Base-by-base conservation (phyloP, 2,113 vertebrate genomes). In the Myodes glareolus region DNA sequence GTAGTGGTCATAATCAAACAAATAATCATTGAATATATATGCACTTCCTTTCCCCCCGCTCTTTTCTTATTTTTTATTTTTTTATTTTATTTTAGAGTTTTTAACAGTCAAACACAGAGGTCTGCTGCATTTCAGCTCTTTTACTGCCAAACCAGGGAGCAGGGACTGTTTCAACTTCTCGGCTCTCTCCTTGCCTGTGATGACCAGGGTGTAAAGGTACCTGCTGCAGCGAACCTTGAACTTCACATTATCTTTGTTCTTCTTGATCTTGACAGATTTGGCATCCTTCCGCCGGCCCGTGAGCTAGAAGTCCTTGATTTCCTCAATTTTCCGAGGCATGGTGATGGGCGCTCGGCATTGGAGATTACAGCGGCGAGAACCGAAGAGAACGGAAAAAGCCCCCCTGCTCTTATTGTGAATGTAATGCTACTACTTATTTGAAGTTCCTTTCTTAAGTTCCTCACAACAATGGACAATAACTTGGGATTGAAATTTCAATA, bases 81-180 rank as follows among this genome's bases (percentile, higher is more conserved):
- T n/a, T n/a, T n/a, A n/a, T n/a, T n/a, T n/a, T n/a, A n/a, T n/a
- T n/a, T n/a, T n/a, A n/a, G n/a, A n/a, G n/a, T n/a, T n/a, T n/a
- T n/a, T n/a, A n/a, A n/a, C n/a, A n/a, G n/a, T n/a, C n/a, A n/a
- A n/a, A n/a, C n/a, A n/a, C n/a, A n/a, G n/a, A n/a, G n/a, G n/a
- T n/a, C n/a, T n/a, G n/a, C n/a, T n/a, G n/a, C n/a, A n/a, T n/a
- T n/a, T n/a, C n/a, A n/a, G n/a, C n/a, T n/a, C n/a, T n/a, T n/a
- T n/a, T n/a, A n/a, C n/a, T n/a, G n/a, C n/a, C n/a, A n/a, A n/a
- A 99, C 99, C 99, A 92, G 99, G 99, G 7, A 99, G 99, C 78
- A 99, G 98, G 10, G 99, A 99, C 98, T 99, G 99, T 98, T 99
- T 99, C 95, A 99, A 99, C 97, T 99, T 99, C 99, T 99, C 99